Evolutionary conservation across 2,113 vertebrate species (phyloP).

Genomic region (Myrmecophaga tridactyla): DNA sequence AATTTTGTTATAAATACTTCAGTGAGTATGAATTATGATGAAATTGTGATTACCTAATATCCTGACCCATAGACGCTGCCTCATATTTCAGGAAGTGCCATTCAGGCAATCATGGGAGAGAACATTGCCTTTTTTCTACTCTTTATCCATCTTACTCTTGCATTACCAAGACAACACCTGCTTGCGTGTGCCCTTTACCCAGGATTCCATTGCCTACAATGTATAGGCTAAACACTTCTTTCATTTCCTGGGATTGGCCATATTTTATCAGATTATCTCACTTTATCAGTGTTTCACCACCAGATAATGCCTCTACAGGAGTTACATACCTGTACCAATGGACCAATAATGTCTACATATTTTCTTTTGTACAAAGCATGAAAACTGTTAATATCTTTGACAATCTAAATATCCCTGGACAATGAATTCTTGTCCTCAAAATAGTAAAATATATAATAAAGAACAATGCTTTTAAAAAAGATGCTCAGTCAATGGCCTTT

Average conservation of each 20-base stretch:
- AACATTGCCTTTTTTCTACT: background rate
- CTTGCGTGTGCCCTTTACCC: background rate
- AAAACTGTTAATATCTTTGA: background rate
- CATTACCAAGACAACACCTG: background rate
- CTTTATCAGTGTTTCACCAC: background rate
- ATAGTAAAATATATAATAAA: background rate
- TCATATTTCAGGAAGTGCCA: background rate
- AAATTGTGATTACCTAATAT: background rate
- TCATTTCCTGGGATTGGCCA: background rate
- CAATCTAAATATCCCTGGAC: conserved; percentile 1
- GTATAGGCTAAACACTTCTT: background rate
- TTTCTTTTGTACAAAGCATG: conserved; percentile 8
- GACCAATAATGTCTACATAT: background rate
- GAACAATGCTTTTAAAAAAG: background rate
- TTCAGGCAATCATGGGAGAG: background rate
- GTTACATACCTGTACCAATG: background rate
- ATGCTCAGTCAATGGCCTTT: background rate
- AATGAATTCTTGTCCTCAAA: background rate
- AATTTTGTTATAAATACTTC: background rate
- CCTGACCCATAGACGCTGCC: background rate
- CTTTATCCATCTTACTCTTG: background rate
- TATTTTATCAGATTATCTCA: background rate
- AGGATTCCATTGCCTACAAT: background rate
- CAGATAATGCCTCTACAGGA: background rate
- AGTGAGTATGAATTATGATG: background rate